Evolutionary conservation across 1,140 invertebrate genomes (phyloP).

Genomic region (Hesperophylax magnus): DNA sequence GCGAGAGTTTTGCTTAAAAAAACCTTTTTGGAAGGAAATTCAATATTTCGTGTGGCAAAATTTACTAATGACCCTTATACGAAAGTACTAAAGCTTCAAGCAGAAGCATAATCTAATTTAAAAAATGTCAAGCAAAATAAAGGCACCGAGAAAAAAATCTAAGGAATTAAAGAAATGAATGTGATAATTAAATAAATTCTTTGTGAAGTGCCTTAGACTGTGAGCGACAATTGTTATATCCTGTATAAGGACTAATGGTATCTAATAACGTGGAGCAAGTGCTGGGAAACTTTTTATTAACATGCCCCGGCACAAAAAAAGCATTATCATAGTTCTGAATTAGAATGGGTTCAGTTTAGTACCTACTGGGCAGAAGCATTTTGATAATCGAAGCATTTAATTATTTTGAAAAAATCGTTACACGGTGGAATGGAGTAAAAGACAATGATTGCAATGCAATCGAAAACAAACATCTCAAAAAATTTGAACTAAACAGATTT

Average conservation of each 20-base stretch:
- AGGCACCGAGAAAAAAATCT: neutral
- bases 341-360: too few relatives aligned
- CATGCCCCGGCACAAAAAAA: neutral
- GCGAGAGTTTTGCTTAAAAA: constrained; percentile 12
- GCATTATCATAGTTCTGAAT: neutral
- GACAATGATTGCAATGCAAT: too few relatives aligned
- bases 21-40: constrained; percentile 22
- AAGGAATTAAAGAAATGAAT: too few relatives aligned
- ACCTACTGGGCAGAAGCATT: too few relatives aligned
- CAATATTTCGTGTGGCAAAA: constrained; percentile 23
- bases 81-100: neutral
- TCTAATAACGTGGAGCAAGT: constrained; percentile 5
- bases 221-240: neutral
- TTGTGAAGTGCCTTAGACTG: too few relatives aligned
- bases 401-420: too few relatives aligned
- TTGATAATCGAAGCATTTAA: too few relatives aligned
- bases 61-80: constrained; percentile 20
- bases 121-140: constrained; percentile 5
- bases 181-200: too few relatives aligned
- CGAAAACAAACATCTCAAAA: too few relatives aligned
- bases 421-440: too few relatives aligned
- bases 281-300: neutral
- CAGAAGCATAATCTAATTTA: neutral
- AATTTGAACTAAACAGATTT: too few relatives aligned
- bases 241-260: constrained; percentile 2